Conservation (phyloP, 2,797 vertebrate species). For the Poeciliopsis presidionis region DNA sequence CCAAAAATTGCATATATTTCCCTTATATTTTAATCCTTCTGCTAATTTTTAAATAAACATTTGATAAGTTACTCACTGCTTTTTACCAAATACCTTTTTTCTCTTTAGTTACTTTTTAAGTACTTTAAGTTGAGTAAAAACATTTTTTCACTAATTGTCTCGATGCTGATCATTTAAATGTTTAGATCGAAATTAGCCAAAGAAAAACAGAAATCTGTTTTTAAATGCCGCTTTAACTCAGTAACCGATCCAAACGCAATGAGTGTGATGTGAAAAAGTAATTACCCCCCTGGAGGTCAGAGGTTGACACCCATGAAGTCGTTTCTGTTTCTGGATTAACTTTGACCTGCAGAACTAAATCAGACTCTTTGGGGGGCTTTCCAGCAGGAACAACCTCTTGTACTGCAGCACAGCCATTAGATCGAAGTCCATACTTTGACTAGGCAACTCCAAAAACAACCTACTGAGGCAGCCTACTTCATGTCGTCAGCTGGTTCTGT, state of each 20-base stretch:
- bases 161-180: no score
- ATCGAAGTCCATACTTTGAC: background rate
- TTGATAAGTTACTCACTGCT: no score
- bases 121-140: background rate
- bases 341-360: background rate
- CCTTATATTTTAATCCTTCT: no score
- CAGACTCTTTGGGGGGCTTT: background rate
- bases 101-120: no score
- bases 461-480: background rate
- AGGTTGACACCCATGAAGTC: no score
- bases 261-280: background rate
- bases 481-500: background rate
- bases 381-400: background rate
- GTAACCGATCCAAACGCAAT: background rate
- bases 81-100: no score
- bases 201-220: no score
- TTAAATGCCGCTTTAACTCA: background rate
- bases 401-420: background rate
- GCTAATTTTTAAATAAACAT: no score
- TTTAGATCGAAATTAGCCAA: no score
- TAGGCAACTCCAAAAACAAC: background rate
- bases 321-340: background rate
- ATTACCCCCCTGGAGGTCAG: background rate
- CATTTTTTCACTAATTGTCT: background rate
- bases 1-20: no score